Conservation (phyloP, 2,888 invertebrate genomes). For the Muschampia plurimacula region DNA sequence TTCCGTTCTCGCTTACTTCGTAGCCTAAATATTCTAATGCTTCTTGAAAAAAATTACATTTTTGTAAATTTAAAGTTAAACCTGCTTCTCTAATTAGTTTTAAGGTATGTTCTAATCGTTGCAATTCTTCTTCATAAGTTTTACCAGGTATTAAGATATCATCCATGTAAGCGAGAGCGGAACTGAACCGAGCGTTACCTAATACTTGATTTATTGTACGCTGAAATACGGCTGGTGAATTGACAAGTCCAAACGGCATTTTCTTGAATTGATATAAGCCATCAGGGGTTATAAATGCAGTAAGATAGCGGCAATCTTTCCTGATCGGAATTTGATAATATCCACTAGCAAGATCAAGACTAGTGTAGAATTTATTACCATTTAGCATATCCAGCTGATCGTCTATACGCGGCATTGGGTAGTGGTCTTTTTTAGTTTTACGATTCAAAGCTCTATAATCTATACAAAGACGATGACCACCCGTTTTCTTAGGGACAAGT, state of each 20-base stretch:
- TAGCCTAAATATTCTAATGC: slow-evolving; percentile 15
- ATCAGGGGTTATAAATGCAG: slow-evolving; percentile 38
- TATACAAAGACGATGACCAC: slow-evolving; percentile 10
- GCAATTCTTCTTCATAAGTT: slow-evolving; percentile 6
- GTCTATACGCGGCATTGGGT: slow-evolving; percentile 37
- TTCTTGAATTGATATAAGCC: slow-evolving; percentile 34
- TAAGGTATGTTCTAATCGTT: background rate
- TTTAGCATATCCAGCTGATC: slow-evolving; percentile 36
- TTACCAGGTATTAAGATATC: slow-evolving; percentile 5
- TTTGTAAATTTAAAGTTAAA: slow-evolving; percentile 23
- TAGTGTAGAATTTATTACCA: slow-evolving; percentile 33
- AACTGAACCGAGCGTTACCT: slow-evolving; percentile 6
- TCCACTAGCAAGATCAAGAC: slow-evolving; percentile 35
- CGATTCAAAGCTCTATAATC: slow-evolving; percentile 21
- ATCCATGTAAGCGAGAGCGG: slow-evolving; percentile 13
- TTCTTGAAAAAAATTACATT: slow-evolving; percentile 17
- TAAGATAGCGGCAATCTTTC: slow-evolving; percentile 23
- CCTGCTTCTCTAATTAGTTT: slow-evolving; percentile 11
- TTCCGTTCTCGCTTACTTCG: background rate
- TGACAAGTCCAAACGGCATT: slow-evolving; percentile 39
- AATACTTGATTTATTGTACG: slow-evolving; percentile 29
- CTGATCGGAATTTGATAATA: slow-evolving; percentile 39
- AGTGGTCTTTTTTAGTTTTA: slow-evolving; percentile 34
- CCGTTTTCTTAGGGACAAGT: slow-evolving; percentile 9
- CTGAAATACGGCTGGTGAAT: slow-evolving; percentile 38